Evolutionary conservation across 2,113 vertebrate species (phyloP).

Genomic region (Henicopernis longicauda): DNA sequence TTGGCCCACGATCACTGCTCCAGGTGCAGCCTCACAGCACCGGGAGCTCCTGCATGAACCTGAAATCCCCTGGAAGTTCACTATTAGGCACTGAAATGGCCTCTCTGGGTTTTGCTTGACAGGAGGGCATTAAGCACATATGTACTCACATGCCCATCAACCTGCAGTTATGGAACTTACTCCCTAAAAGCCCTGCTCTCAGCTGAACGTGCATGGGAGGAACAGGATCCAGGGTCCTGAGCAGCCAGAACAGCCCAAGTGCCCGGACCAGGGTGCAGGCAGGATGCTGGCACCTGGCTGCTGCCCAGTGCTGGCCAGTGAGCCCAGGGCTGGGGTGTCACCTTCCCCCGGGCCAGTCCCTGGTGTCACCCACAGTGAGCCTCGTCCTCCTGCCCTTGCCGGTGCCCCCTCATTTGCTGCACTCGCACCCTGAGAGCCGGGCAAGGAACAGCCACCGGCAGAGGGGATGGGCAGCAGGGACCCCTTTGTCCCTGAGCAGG

Average conservation of each 20-base stretch:
- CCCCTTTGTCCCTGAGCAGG: neutral
- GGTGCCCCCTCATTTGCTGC: neutral
- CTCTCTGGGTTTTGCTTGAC: neutral
- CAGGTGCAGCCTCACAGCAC: neutral
- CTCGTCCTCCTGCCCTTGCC: fast-evolving
- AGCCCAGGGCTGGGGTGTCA: neutral
- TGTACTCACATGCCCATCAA: fast-evolving
- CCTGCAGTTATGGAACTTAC: neutral
- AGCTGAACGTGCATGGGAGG: neutral
- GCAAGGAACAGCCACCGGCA: neutral
- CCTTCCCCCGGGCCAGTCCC: neutral
- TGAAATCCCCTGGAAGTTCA: neutral
- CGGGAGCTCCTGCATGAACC: neutral
- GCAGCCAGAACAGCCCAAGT: neutral
- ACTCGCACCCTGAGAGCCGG: fast-evolving
- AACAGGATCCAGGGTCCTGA: neutral
- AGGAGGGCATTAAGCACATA: fast-evolving
- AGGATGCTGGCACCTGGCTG: neutral
- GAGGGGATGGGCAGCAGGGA: neutral
- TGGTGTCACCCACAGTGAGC: neutral
- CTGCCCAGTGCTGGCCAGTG: neutral
- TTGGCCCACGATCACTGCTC: fast-evolving
- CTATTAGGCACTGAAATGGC: neutral
- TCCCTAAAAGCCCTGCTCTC: neutral
- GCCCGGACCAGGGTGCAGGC: neutral